Percentiles rank a stretch among this genome's conserved stretches.
phyloP scores from a whole-genome alignment of 1,140 invertebrate species.

The Dolichoris vasculosae region DNA sequence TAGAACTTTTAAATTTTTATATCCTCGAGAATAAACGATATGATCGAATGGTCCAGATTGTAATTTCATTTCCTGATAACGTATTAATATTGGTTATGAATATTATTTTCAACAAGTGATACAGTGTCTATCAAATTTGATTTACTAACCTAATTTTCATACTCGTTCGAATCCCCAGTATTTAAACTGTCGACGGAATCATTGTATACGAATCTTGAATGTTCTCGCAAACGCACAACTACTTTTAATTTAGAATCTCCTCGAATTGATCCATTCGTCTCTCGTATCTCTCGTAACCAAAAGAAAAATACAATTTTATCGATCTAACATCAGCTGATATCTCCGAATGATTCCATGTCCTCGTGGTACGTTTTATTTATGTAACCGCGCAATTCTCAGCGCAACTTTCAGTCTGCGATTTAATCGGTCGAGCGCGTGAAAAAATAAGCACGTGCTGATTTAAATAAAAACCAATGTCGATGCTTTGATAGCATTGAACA shows the following conservation, averaged over 20 bases:
- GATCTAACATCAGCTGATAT: neutral
- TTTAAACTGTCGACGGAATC: neutral
- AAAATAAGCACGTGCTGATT: conserved; percentile 25
- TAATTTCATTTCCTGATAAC: neutral
- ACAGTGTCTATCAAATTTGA: neutral
- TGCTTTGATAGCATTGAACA: conserved; percentile 39
- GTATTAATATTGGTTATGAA: neutral
- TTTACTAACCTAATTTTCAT: conserved; percentile 27
- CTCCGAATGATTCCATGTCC: neutral
- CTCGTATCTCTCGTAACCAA: neutral
- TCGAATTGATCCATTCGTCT: neutral
- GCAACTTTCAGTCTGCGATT: neutral
- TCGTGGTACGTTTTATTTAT: conserved; percentile 5
- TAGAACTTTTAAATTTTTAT: neutral
- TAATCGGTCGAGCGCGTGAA: neutral
- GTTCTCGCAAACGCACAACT: neutral
- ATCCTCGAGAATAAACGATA: neutral
- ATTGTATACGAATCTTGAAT: neutral
- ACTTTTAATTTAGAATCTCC: neutral
- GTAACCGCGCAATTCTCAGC: neutral
- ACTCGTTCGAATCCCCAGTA: neutral
- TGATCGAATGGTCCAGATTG: neutral
- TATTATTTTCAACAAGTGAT: neutral
- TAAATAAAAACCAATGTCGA: conserved; percentile 32
- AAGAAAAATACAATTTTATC: neutral